Evolutionary conservation across 2,888 invertebrate genomes (phyloP).

Genomic region (Sesamia inferens): DNA sequence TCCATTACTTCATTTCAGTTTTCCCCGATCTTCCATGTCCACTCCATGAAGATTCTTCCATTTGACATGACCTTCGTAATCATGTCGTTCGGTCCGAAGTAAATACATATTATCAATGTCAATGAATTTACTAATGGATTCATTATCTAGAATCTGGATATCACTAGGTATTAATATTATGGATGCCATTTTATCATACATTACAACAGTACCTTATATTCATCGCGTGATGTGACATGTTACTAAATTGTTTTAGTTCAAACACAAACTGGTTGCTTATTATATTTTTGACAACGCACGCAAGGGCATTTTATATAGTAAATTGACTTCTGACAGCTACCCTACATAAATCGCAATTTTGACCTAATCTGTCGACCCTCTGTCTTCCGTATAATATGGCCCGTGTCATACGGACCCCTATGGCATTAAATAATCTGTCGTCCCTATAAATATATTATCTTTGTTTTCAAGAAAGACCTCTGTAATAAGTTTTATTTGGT

Average conservation of each 20-base stretch:
- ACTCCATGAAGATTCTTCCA: too few species aligned
- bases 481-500: background rate
- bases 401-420: constrained; percentile 63
- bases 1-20: background rate
- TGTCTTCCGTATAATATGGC: constrained; percentile 36
- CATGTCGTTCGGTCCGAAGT: too few species aligned
- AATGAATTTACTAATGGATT: constrained; percentile 22
- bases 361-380: constrained; percentile 54
- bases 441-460: constrained; percentile 22
- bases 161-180: too few species aligned
- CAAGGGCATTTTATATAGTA: constrained; percentile 6
- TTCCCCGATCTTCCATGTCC: too few species aligned
- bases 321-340: constrained; percentile 32
- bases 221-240: constrained; percentile 38
- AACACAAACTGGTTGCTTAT: constrained; percentile 5
- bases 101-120: too few species aligned
- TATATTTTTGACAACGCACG: constrained; percentile 20
- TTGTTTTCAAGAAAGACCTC: background rate
- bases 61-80: too few species aligned
- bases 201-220: background rate
- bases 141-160: constrained; percentile 33
- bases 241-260: constrained; percentile 28
- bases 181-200: constrained; percentile 8
- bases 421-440: constrained; percentile 66
- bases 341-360: constrained; percentile 40